Percentiles rank a stretch among this genome's conserved stretches.
phyloP scores from a whole-genome alignment of 2,888 invertebrate species.

The Latheticus oryzae region DNA sequence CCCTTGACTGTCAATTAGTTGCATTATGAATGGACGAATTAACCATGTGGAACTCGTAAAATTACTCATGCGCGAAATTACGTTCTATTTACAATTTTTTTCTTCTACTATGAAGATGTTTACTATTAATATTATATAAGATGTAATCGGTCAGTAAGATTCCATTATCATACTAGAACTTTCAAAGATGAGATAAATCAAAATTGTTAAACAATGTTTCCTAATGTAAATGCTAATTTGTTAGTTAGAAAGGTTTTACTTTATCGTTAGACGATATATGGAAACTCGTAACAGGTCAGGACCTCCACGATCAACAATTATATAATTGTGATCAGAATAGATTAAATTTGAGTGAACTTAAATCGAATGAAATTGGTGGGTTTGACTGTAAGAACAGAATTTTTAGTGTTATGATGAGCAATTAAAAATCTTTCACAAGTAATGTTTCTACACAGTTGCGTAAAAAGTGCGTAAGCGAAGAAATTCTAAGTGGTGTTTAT shows the following conservation, averaged over 20 bases:
- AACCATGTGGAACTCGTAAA: slow-evolving; percentile 11
- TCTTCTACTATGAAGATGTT: no score
- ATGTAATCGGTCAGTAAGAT: no score
- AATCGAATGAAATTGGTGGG: no score
- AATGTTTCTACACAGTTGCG: no score
- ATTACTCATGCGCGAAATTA: slow-evolving; percentile 16
- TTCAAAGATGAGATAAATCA: slow-evolving; percentile 19
- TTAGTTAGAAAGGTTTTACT: slow-evolving; percentile 19
- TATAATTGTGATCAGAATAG: not conserved
- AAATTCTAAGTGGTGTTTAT: no score
- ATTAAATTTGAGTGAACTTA: no score
- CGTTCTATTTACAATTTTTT: not conserved
- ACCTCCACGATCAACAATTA: slow-evolving; percentile 6
- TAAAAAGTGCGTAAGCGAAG: no score
- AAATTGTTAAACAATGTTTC: slow-evolving; percentile 23
- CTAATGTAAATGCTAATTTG: slow-evolving; percentile 16
- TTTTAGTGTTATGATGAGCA: no score
- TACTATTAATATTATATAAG: no score
- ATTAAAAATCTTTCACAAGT: no score
- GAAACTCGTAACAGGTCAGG: slow-evolving; percentile 10
- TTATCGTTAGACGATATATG: not conserved
- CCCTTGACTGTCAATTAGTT: slow-evolving; percentile 26
- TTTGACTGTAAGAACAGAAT: no score
- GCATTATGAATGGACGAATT: slow-evolving; percentile 4
- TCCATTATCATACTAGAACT: not conserved